A percentile compares a stretch with the other conserved stretches of the same genome.
phyloP scores from a whole-genome alignment of 2,797 vertebrate genomes.

The Gastrophryne carolinensis region DNA sequence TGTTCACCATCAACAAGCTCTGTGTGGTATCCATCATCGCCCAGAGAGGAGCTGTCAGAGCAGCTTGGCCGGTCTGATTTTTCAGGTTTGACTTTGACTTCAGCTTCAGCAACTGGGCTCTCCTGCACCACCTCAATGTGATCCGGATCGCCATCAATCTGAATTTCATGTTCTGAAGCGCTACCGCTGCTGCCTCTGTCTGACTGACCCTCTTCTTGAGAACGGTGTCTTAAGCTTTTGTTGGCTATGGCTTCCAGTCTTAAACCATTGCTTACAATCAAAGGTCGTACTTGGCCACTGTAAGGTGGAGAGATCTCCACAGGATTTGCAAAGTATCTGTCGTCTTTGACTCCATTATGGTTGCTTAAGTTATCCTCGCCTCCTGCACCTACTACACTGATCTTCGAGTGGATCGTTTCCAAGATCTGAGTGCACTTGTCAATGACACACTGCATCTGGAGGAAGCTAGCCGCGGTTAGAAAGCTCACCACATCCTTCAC shows the following conservation, averaged over 20 bases:
- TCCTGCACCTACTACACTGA: constrained; percentile 79
- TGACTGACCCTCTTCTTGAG: constrained; percentile 91
- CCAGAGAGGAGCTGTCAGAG: constrained; percentile 94
- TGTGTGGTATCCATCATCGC: constrained; percentile 95
- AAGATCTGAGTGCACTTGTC: constrained; percentile 98
- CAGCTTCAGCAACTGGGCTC: constrained; percentile 86
- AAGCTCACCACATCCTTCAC: constrained; percentile 97
- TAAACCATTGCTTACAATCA: constrained; percentile 65
- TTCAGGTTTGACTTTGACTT: constrained; percentile 93
- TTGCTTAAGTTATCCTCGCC: constrained; percentile 77
- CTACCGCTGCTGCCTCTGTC: constrained; percentile 93
- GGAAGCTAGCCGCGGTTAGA: constrained; percentile 95
- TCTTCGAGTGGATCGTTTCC: constrained; percentile 96
- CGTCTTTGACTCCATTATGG: constrained; percentile 85
- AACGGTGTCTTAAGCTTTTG: constrained; percentile 69
- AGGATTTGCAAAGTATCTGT: constrained; percentile 90
- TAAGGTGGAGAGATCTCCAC: constrained; percentile 94
- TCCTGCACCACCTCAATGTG: constrained; percentile 89
- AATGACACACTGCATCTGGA: constrained; percentile 98
- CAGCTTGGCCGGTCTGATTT: constrained; percentile 90
- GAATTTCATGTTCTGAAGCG: constrained; percentile 90
- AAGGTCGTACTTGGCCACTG: constrained; percentile 79
- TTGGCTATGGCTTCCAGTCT: constrained; percentile 70
- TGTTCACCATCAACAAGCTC: constrained; percentile 97
- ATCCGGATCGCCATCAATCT: constrained; percentile 89